A percentile compares a stretch with the other conserved stretches of the same genome.
These are phyloP conservation scores for Boleophthalmus pectinirostris DNA, from an alignment of 2,113 vertebrate species.

Conservation along the genomic window DNA sequence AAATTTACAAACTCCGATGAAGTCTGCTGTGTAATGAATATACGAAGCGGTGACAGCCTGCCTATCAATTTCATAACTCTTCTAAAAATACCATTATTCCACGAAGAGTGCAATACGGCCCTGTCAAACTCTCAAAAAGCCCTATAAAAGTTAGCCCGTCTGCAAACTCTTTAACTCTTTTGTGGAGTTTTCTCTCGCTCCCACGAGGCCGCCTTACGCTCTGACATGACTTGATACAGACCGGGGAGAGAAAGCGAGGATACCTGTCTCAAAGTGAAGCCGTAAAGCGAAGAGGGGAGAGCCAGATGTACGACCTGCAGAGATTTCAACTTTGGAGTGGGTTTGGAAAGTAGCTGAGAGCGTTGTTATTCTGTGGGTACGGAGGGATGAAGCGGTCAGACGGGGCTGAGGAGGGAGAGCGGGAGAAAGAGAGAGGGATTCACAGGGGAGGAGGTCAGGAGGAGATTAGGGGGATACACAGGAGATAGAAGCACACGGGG, in stretches of 20 bases:
- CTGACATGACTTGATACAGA: slow-evolving; percentile 1
- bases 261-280: background rate
- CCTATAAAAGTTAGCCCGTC: slow-evolving; percentile 7
- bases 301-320: slow-evolving; percentile 16
- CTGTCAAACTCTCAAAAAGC: slow-evolving; percentile 31
- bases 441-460: slow-evolving; percentile 53
- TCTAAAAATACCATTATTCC: slow-evolving; percentile 43
- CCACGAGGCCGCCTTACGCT: slow-evolving; percentile 11
- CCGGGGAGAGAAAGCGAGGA: background rate
- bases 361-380: slow-evolving; percentile 28
- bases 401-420: slow-evolving; percentile 8
- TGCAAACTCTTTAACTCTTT: slow-evolving; percentile 5
- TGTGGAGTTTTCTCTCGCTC: slow-evolving; percentile 6
- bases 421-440: slow-evolving; percentile 38
- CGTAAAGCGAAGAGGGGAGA: slow-evolving; percentile 8
- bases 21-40: slow-evolving; percentile 30
- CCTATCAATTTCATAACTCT: slow-evolving; percentile 22
- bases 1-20: slow-evolving; percentile 23
- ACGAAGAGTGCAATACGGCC: slow-evolving; percentile 15
- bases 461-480: slow-evolving; percentile 13
- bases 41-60: slow-evolving; percentile 32
- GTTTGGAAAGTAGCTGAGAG: slow-evolving; percentile 44
- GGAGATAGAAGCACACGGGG: slow-evolving; percentile 49
- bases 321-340: slow-evolving; percentile 28
- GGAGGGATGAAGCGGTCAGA: slow-evolving; percentile 71